Evolutionary conservation across 35 echinoderm and acorn worm genomes (phyloP), one percentile per base, ranked within the genome.

Genomic region (Acanthaster planci): DNA sequence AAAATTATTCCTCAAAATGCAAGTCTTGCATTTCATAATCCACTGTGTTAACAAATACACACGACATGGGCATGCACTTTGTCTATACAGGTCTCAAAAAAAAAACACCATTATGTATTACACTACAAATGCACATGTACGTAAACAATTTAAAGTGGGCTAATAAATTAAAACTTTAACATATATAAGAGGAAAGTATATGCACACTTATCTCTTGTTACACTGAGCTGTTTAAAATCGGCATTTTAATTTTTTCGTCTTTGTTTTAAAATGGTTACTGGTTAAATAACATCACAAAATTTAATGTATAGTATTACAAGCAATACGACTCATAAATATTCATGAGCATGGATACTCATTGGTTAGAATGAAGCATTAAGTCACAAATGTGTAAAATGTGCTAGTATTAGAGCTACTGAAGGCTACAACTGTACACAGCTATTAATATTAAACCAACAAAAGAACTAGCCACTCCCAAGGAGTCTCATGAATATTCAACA

Each of bases 371-470:
- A 47, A 47, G 42, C 42, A 47, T 47, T 47, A 47, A 47, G 18
- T 35, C 64, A 72, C 34, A 26, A 72, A 72, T 72, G 30, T 72
- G 64, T 72, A 72, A 29, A 72, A 72, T 47, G 9, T 72, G 64
- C 64, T 72, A 72, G 30, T 72, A 27, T 68, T 27, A n/a, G 19
- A 14, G 23, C 26, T 30, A 5, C 22, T 72, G 23, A 72, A 72
- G 23, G 34, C 26, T 34, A 31, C 26, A 72, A 26, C 64, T 72
- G 64, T 72, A 72, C 64, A 72, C 64, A 72, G 26, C 64, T 72
- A 72, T 72, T 72, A 72, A 72, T 72, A 72, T 31, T 26, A 26
- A 72, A 72, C 64, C 26, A 31, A 72, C 34, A 72, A 72, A 72
- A 72, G 64, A 34, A 72, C 64, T 31, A 72, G 26, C 64, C 64